Base-by-base conservation (phyloP, 2,797 vertebrate species). In the Gobionotothen gibberifrons region DNA sequence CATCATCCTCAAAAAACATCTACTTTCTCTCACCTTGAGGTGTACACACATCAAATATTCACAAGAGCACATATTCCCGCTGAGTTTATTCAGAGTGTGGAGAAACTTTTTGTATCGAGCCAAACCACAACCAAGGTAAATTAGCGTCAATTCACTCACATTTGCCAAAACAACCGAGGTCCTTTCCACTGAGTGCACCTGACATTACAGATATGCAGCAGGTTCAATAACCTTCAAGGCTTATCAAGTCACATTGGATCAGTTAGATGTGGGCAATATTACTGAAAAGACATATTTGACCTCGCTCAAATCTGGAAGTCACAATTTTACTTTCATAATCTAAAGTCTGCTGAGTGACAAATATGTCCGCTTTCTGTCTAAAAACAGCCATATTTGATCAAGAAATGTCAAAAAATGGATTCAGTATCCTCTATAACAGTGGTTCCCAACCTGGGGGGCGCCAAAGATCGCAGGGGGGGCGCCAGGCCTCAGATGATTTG, bases 261-360 rank as follows among this genome's bases (percentile, higher is more conserved):
- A 26, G 26, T 26, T 26, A 26, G 26, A 26, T 26, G 26, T 8
- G 40, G 47, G 8, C 4, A 12, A 5, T 39, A 10, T 21, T 44
- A 57, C 42, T 56, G 44, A 0, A 17, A 52, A 43, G 19, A 26
- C 78, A 82, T 81, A 7, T 81, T 72, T 87, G 40, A 84, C 74
- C 74, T 19, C 36, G 1, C 16, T 58, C 69, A 64, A 62, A 62
- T 26, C n/a, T 51, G 46, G 10, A 40, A 74, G 88, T 86, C 88
- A 89, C 69, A 81, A 3, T 89, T 91, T 85, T 36, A 84, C 78
- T 43, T 19, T n/a, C 53, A 14, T 48, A n/a, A 60, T 43, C 54
- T 60, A 32, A 61, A 61, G 44, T 49, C 53, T 48, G 29, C 16
- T 19, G 59, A 55, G 55, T 7, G 17, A 56, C 51, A 26, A 36